Conservation (phyloP, 2,113 vertebrate genomes). For the Cyprinodon variegatus region DNA sequence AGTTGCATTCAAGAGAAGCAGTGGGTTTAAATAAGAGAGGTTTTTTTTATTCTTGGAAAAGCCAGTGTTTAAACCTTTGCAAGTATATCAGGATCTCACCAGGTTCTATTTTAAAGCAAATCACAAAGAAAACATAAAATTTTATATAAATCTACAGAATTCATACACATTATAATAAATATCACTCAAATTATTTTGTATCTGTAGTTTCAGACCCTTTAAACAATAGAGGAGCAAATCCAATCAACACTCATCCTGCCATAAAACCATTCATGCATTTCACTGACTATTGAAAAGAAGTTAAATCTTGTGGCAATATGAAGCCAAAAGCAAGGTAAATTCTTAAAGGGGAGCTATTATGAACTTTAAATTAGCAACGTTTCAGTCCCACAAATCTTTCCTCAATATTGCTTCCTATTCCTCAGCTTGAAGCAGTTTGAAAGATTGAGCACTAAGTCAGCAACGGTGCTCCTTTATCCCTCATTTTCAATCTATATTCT, state of each 20-base stretch:
- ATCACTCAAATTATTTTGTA: slow-evolving; percentile 5
- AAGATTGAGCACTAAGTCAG: not conserved
- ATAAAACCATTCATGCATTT: slow-evolving; percentile 45
- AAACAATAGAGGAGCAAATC: slow-evolving; percentile 40
- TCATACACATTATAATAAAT: slow-evolving; percentile 5
- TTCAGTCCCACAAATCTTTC: slow-evolving; percentile 7
- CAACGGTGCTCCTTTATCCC: not conserved
- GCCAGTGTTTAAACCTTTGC: no score
- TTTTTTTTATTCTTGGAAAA: no score
- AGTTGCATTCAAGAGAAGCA: no score
- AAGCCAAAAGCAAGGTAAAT: slow-evolving; percentile 62
- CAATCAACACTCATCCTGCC: slow-evolving; percentile 42
- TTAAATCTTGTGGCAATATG: slow-evolving; percentile 44
- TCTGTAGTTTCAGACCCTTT: slow-evolving; percentile 34
- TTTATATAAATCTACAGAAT: not conserved
- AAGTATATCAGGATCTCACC: no score
- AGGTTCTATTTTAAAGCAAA: no score
- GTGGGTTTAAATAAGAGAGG: no score
- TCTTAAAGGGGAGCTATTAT: slow-evolving; percentile 51
- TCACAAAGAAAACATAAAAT: no score
- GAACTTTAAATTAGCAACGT: slow-evolving; percentile 44
- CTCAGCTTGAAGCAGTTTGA: not conserved
- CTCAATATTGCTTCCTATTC: not conserved
- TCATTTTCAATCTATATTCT: not conserved
- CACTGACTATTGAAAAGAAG: slow-evolving; percentile 42